Evolutionary conservation across 2,113 vertebrate genomes (phyloP), one percentile per base, ranked within the genome.

Genomic region (Scomber japonicus): DNA sequence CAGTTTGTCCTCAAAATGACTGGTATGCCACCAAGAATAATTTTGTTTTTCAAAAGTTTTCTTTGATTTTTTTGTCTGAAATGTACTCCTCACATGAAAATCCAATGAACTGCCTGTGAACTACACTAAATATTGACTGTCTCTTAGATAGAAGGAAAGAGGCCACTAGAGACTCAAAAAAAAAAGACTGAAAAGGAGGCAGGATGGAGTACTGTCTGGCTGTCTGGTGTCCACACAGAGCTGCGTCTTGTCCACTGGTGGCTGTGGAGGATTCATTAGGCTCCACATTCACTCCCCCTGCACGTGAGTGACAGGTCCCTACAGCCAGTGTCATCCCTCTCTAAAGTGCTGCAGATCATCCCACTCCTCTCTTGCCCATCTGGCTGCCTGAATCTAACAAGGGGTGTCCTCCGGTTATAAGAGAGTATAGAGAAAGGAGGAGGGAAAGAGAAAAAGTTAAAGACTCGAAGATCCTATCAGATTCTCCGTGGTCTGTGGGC

Each of bases 401-500:
- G 94, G 85, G 89, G 59, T 82, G 89, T 90, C 88, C 90, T 92
- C 86, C 71, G 78, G 78, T 75, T 88, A 75, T 76, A 92, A 80
- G 90, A 89, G 85, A 51, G 71, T 84, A 83, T 57, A 89, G 71
- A 88, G 80, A 75, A 78, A 66, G 67, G 71, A 75, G 49, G 57
- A 62, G 71, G 62, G 70, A 31, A 11, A 7, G 68, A 72, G 83
- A 76, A 86, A 87, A 89, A 87, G 88, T 92, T 92, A 89, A 91
- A 65, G 91, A 89, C 85, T 82, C 19, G 10, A 75, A 89, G 89
- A 93, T 89, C 92, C 86, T 89, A 86, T 93, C 92, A 94, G 94
- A 96, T 96, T 96, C 93, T 96, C 94, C 93, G 88, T 95, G 95
- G 95, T 96, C 94, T 92, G 93, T 91, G 94, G 96, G 84, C 95